These are phyloP conservation scores for Argyresthia goedartella DNA, from an alignment of 2,888 invertebrate genomes.

Conservation along the genomic window DNA sequence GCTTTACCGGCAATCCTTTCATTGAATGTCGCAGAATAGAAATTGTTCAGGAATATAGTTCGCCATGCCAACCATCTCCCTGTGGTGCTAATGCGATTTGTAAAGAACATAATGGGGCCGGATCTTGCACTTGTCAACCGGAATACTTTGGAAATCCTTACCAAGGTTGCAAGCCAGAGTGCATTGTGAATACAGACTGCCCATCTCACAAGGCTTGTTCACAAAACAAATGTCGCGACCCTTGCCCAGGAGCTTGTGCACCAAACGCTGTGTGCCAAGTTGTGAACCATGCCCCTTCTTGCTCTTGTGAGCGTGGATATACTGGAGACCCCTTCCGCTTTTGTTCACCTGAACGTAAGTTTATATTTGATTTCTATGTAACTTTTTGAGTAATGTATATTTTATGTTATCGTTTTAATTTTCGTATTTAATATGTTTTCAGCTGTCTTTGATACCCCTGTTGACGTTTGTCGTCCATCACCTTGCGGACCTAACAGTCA, in stretches of 20 bases:
- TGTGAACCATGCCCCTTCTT: constrained; percentile 77
- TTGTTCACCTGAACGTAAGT: constrained; percentile 33
- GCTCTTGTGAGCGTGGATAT: constrained; percentile 76
- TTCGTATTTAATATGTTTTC: constrained; percentile 14
- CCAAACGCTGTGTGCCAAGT: constrained; percentile 82
- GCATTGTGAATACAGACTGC: constrained; percentile 79
- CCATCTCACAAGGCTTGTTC: constrained; percentile 78
- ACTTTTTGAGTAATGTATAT: background rate
- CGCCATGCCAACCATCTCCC: constrained; percentile 75
- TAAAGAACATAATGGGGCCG: constrained; percentile 70
- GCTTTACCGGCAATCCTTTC: constrained; percentile 84
- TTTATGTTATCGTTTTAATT: background rate
- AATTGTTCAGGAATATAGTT: constrained; percentile 45
- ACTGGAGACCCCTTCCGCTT: constrained; percentile 81
- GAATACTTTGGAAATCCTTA: constrained; percentile 83
- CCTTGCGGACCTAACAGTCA: constrained; percentile 84
- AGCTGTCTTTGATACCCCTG: constrained; percentile 33
- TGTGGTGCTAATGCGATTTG: constrained; percentile 77
- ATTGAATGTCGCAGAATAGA: constrained; percentile 66
- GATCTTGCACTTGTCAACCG: constrained; percentile 77
- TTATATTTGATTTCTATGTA: background rate
- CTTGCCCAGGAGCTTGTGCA: constrained; percentile 84
- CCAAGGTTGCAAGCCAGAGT: constrained; percentile 81
- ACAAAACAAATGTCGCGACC: constrained; percentile 79
- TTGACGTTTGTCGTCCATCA: constrained; percentile 76